Evolutionary conservation across 2,888 invertebrate genomes (phyloP), one percentile per base, ranked within the genome.

Genomic region (Agelastica alni): DNA sequence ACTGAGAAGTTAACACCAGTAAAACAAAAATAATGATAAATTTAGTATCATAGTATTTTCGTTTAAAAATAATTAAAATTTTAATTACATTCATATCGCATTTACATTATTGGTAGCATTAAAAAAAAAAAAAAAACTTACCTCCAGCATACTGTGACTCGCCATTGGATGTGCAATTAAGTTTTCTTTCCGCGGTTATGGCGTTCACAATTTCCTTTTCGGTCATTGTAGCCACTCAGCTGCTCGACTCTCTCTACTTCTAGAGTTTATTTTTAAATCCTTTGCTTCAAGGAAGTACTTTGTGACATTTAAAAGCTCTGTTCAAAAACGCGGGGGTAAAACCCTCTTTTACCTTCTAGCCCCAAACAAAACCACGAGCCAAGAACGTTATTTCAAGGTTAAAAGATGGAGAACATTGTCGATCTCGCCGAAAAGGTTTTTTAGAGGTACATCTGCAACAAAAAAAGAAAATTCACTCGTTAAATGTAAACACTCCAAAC

Each of bases 141-240:
- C 58, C 54, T n/a, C 44, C 22, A 14, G 4, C 20, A 13, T 30
- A 34, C 5, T 48, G 44, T 16, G 41, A 37, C 6, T 53, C 48
- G 17, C 43, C 31, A 10, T 10, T 32, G n/a, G 39, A 28, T 26
- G 56, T 51, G 10, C 61, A 61, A 31, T 59, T 59, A 6, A 51
- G 41, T 44, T 43, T 58, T 20, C 44, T 56, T 34, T 48, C 55
- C 22, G 59, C 56, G 13, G 53, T 58, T 42, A 61, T 59, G 3
- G 34, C 45, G 7, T 43, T 51, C 10, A 56, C 20, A 39, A 41
- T 52, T 17, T 59, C 59, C 18, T 61, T 57, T n/a, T 61, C 59
- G 20, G 53, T 57, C 61, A 61, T 61, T n/a, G 42, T 56, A 12
- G n/a, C 16, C 18, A 26, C 26, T 30, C 18, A 37, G 16, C 20